Evolutionary conservation across 1,140 invertebrate species (phyloP).

Genomic region (Spodoptera litura): DNA sequence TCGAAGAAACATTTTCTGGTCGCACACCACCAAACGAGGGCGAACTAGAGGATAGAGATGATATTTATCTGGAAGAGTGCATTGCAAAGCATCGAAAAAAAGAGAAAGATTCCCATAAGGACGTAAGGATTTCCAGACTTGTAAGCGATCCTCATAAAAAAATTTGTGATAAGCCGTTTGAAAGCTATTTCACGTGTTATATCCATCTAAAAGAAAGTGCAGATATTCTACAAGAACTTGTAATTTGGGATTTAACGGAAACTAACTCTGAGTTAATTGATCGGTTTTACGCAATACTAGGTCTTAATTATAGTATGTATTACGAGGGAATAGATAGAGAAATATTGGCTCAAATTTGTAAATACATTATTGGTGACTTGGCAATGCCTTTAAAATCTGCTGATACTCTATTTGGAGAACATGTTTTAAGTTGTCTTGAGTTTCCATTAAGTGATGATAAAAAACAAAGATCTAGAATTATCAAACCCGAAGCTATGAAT

Average conservation of each 20-base stretch:
- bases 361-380: conserved; percentile 86
- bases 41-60: conserved; percentile 69
- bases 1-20: conserved; percentile 86
- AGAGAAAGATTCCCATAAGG: conserved; percentile 71
- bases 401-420: conserved; percentile 83
- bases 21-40: conserved; percentile 66
- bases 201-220: conserved; percentile 82
- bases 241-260: conserved; percentile 77
- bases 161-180: conserved; percentile 66
- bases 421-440: conserved; percentile 70
- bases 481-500: conserved; percentile 72
- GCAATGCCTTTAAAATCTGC: conserved; percentile 78
- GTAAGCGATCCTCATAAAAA: conserved; percentile 80
- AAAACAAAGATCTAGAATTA: conserved; percentile 73
- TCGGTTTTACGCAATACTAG: conserved; percentile 86
- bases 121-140: conserved; percentile 79
- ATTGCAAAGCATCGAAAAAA: conserved; percentile 75
- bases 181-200: conserved; percentile 87
- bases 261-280: conserved; percentile 85
- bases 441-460: conserved; percentile 74
- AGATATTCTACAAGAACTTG: conserved; percentile 77
- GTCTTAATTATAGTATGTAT: conserved; percentile 86
- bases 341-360: conserved; percentile 85
- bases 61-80: conserved; percentile 83
- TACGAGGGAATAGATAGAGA: conserved; percentile 85